A percentile compares a stretch with the other conserved stretches of the same genome.
Conservation (phyloP, 2,797 vertebrate species). For the Adrianichthys oophorus region DNA sequence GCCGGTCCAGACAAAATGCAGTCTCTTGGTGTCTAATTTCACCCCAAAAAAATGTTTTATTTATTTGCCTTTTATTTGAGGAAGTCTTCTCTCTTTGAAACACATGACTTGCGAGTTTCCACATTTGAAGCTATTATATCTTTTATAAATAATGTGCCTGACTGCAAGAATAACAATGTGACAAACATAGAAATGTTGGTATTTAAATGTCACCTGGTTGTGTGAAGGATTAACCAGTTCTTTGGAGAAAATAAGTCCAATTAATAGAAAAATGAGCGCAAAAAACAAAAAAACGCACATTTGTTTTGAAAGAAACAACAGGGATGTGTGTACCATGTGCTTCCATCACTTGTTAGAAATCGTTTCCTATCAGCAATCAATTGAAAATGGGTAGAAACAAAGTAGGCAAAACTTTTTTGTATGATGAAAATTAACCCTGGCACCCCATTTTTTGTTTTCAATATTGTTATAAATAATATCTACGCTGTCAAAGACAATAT, state of each 20-base stretch:
- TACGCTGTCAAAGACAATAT: background rate
- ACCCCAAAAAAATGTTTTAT: slow-evolving; percentile 36
- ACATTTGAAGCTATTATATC: slow-evolving; percentile 40
- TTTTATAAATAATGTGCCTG: slow-evolving; percentile 30
- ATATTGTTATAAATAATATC: background rate
- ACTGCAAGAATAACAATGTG: slow-evolving; percentile 38
- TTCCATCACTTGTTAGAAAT: background rate
- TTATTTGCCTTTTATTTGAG: slow-evolving; percentile 43
- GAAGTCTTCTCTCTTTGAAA: slow-evolving; percentile 48
- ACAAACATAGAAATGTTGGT: slow-evolving; percentile 29
- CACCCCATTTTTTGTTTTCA: slow-evolving; percentile 4
- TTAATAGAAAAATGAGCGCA: too few relatives aligned
- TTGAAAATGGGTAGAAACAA: background rate
- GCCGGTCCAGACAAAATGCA: slow-evolving; percentile 41
- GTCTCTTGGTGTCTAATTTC: slow-evolving; percentile 47
- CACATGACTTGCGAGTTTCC: slow-evolving; percentile 44
- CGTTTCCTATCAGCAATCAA: slow-evolving; percentile 10
- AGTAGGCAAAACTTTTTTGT: slow-evolving; percentile 16
- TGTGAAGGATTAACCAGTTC: slow-evolving; percentile 1
- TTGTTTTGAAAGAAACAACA: slow-evolving; percentile 1
- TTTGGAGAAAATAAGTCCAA: too few relatives aligned
- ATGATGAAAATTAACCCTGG: slow-evolving; percentile 15
- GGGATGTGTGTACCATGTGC: slow-evolving; percentile 7
- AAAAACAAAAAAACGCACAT: too few relatives aligned
- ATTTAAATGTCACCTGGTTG: slow-evolving; percentile 40